Base-by-base conservation (phyloP, 2,797 vertebrate species). In the Falco rusticolus region DNA sequence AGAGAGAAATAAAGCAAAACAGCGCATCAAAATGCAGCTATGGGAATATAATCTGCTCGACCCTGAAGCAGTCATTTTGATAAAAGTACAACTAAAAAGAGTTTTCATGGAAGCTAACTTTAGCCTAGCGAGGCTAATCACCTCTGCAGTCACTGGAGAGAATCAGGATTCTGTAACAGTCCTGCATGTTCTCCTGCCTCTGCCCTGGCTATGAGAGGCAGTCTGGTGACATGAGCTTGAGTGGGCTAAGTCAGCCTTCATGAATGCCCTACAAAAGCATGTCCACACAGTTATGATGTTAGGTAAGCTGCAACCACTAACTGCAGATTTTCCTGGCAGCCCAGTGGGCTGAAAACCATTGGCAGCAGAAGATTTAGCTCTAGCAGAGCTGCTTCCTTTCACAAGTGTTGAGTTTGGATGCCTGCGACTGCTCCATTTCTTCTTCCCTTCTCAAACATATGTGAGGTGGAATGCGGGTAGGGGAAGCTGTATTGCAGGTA, bases 31-130 rank as follows among this genome's bases (percentile, higher is more conserved):
- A 93, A 79, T 1, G 16, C 19, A 94, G 43, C 47, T 82, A 39
- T 50, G 33, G 77, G 72, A 93, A 76, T 86, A 90, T 81, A 86
- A 90, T 88, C 87, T 88, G 39, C 66, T 86, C 1, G 0, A 68
- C 51, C 77, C 77, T 82, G 74, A 89, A 95, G 66, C 50, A 88
- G 77, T 95, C 54, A 57, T 87, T 95, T 90, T 92, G 74, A 96
- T 87, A 70, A 84, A 91, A 91, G 68, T 81, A 66, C 59, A 66
- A 48, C 43, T 79, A 33, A 89, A 96, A 96, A 90, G 66, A 7
- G 2, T 89, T 93, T 94, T 93, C 43, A 29, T 24, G 22, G 66
- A 84, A 91, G 63, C 80, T 79, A 91, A 79, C 90, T 94, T 95
- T 87, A 92, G 71, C 5, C 1, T 57, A 41, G 39, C 53, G 75